phyloP scores from a whole-genome alignment of 2,888 invertebrate species.

The Metallyticus violacea region DNA sequence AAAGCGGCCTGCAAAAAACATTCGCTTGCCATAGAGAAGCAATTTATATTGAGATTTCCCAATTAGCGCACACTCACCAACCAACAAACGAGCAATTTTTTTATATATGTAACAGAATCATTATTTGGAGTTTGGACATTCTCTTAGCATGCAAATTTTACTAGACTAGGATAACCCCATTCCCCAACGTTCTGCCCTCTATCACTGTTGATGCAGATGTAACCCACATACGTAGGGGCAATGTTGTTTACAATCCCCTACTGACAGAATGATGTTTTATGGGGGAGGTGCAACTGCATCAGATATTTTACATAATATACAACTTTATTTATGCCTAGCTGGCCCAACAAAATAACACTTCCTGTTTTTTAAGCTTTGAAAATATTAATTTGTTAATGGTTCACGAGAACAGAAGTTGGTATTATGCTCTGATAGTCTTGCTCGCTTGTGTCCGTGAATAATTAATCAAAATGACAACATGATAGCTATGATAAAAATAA shows the following conservation, averaged over 20 bases:
- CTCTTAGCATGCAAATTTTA: not conserved
- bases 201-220: not conserved
- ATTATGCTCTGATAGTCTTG: no score
- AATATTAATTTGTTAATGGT: no score
- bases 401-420: no score
- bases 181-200: not conserved
- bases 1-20: not conserved
- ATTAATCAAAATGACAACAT: no score
- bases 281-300: no score
- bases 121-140: not conserved
- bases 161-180: not conserved
- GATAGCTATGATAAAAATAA: no score
- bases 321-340: no score
- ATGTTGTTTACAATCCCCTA: not conserved
- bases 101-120: not conserved
- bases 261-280: no score
- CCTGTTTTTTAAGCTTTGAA: no score
- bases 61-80: not conserved
- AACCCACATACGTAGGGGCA: not conserved
- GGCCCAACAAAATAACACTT: no score
- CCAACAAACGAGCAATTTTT: not conserved
- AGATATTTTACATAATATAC: no score
- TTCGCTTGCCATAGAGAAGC: not conserved
- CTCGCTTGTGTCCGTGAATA: no score
- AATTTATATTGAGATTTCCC: conserved; percentile 13